Evolutionary conservation across 2,888 invertebrate genomes (phyloP), one percentile per base, ranked within the genome.

Genomic region (Hyppa rectilinea): DNA sequence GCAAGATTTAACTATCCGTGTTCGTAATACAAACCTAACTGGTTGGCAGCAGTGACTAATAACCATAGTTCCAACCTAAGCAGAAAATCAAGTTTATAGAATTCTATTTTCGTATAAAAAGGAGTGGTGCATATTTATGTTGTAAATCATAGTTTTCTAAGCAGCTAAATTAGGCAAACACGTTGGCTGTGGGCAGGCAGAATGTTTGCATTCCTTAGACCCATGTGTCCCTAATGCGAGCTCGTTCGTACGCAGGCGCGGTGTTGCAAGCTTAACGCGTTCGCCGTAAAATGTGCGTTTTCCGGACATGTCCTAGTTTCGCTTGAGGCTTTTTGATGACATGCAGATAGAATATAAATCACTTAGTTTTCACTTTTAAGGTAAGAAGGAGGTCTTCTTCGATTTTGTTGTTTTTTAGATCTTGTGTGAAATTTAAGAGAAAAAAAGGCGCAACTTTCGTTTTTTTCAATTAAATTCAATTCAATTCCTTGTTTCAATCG

Each of bases 141-240:
- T 49, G 63, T 71, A 77, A 78, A 73, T 80, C 74, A 71, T 72
- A 77, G 61, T 75, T 80, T 71, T 75, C 29, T 66, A 71, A 36
- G 45, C 67, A 71, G 23, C 75, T 80, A 77, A 78, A 77, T 78
- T 81, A 75, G 82, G 80, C 70, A 85, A 81, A 70, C 76, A 49
- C 56, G 56, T 63, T 72, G 58, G 69, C 58, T 64, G 56, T 31
- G 49, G 64, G 71, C 66, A 73, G 65, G 74, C 85, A 63, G 80
- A 75, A 78, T 81, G 71, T 68, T 76, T 80, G 75, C 84, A 84
- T 84, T 85, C 86, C 84, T 80, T 75, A 53, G 72, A 64, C 53
- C 61, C 52, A 72, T 71, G 67, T 77, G 78, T 84, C 67, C 76
- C 71, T 84, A 81, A 81, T 78, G 68, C 55, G 71, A 80, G 61